These are phyloP conservation scores for Hyles lineata DNA, from an alignment of 2,888 invertebrate species.

Conservation along the genomic window DNA sequence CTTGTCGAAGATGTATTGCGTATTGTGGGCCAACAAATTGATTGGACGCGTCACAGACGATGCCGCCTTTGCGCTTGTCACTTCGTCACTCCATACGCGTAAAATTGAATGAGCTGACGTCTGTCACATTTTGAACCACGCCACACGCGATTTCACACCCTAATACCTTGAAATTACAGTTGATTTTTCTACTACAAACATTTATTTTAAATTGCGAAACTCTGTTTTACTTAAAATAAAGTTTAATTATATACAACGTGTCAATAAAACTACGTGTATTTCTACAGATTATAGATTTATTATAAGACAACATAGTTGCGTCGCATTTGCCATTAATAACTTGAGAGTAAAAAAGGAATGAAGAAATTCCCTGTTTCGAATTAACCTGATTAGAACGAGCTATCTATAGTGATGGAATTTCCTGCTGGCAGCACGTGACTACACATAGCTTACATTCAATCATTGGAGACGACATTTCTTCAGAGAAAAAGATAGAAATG, in stretches of 20 bases:
- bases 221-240: slow-evolving; percentile 14
- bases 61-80: slow-evolving; percentile 76
- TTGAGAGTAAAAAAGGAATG: slow-evolving; percentile 32
- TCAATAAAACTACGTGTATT: slow-evolving; percentile 13
- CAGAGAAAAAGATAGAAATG: too few relatives aligned
- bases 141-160: slow-evolving; percentile 38
- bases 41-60: slow-evolving; percentile 74
- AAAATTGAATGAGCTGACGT: slow-evolving; percentile 48
- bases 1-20: slow-evolving; percentile 73
- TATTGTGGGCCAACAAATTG: slow-evolving; percentile 80
- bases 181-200: background rate
- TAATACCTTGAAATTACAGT: slow-evolving; percentile 28
- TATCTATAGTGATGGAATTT: slow-evolving; percentile 14
- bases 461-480: too few relatives aligned
- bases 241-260: slow-evolving; percentile 21
- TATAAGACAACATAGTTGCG: slow-evolving; percentile 6
- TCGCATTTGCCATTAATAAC: slow-evolving; percentile 18
- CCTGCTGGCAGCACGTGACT: slow-evolving; percentile 2
- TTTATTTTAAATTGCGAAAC: slow-evolving; percentile 14
- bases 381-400: slow-evolving; percentile 14
- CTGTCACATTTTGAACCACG: slow-evolving; percentile 15
- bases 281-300: background rate
- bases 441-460: too few relatives aligned
- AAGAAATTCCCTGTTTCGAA: slow-evolving; percentile 10
- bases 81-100: slow-evolving; percentile 73